Evolutionary conservation across 2,888 invertebrate species (phyloP).

Genomic region (Thymelicus lineola): DNA sequence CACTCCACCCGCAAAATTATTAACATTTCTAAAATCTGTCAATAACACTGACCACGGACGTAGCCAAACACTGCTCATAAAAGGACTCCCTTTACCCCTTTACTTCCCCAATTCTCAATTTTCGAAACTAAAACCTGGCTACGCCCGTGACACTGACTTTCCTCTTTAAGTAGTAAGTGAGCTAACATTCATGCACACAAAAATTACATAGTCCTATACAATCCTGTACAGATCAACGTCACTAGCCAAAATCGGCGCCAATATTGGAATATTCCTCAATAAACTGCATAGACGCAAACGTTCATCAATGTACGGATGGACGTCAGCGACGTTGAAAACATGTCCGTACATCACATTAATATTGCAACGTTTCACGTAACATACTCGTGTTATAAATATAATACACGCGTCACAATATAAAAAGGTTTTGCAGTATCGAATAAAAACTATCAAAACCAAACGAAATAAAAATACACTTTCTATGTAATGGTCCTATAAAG

Average conservation of each 20-base stretch:
- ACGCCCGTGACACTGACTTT: too few relatives aligned
- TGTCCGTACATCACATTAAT: not conserved
- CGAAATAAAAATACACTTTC: too few relatives aligned
- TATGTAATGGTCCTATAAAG: too few relatives aligned
- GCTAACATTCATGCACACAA: not conserved
- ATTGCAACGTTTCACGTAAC: not conserved
- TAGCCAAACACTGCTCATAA: too few relatives aligned
- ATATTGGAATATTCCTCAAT: conserved; percentile 14
- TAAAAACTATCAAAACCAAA: too few relatives aligned
- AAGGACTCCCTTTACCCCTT: too few relatives aligned
- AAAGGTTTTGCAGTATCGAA: too few relatives aligned
- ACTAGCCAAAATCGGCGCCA: not conserved
- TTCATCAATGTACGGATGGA: conserved; percentile 1
- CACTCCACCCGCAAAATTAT: too few relatives aligned
- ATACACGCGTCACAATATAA: not conserved
- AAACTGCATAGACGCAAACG: conserved; percentile 11
- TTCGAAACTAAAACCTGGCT: too few relatives aligned
- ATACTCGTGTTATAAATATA: not conserved
- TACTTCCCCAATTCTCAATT: not conserved
- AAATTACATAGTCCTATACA: not conserved
- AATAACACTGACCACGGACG: not conserved
- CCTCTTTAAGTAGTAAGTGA: not conserved
- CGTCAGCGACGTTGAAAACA: conserved; percentile 11
- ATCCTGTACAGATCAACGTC: not conserved
- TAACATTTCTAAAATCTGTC: not conserved